Evolutionary conservation across 2,888 invertebrate species (phyloP), one percentile per base, ranked within the genome.

Genomic region (Pseudococcus longispinus): DNA sequence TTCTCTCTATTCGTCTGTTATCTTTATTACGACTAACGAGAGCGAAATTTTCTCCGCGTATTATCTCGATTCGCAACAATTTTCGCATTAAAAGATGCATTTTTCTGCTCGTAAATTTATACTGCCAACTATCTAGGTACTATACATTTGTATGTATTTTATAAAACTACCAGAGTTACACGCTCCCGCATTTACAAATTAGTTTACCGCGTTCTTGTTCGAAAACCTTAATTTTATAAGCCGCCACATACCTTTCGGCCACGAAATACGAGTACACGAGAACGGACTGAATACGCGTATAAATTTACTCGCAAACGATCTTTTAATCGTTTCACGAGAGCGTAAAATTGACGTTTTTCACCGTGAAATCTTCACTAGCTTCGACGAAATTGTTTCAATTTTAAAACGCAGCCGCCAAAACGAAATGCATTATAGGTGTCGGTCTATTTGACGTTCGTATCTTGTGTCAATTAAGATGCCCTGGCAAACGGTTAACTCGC

Each of bases 261-360:
- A 51, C 51, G 51, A 51, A 51, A 51, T 51, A 51, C 51, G n/a
- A 51, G n/a, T n/a, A 60, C 23, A 8, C n/a, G n/a, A n/a, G n/a
- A n/a, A n/a, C n/a, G n/a, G 55, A 55, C 23, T 60, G 23, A 60
- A 23, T 60, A 60, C 60, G 23, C 60, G 60, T 60, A 23, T 60
- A 60, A 23, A 60, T 23, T 23, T 60, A 60, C 37, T 9, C 9
- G 9, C 60, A 70, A 70, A 42, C 37, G 77, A 74, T 74, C 42
- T 9, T 20, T 80, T 20, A 80, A 80, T 80, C 77, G 42, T 60
- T n/a, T n/a, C 20, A 42, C 29, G 70, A 70, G 37, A 80, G 77
- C 77, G 77, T 37, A 80, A 80, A 80, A 80, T 80, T 80, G 42
- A 37, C 77, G 42, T 80, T 80, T 74, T 80, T 80, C 77, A 23